Evolutionary conservation across 2,888 invertebrate genomes (phyloP).

Genomic region (Apodemia duryi): DNA sequence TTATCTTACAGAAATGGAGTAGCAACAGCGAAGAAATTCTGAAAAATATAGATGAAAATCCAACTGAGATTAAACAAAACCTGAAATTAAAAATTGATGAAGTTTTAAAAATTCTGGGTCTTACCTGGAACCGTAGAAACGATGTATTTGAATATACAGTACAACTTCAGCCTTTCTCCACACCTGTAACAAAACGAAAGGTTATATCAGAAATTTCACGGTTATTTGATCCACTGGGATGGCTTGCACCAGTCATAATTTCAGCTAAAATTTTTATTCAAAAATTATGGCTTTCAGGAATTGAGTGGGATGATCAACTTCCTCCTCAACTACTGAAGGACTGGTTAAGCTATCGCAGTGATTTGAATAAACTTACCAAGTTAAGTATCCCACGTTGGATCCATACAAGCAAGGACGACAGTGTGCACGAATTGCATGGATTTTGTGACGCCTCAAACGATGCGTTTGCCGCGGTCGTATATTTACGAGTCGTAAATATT

Average conservation of each 20-base stretch:
- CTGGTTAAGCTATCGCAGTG: conserved; percentile 28
- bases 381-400: conserved; percentile 26
- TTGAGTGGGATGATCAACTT: conserved; percentile 38
- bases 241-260: conserved; percentile 36
- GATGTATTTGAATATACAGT: no score
- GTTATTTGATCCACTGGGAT: conserved; percentile 40
- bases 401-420: conserved; percentile 10
- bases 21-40: no score
- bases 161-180: no score
- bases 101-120: conserved; percentile 17
- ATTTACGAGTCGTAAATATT: conserved; percentile 17
- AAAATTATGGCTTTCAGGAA: conserved; percentile 37
- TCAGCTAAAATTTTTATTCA: conserved; percentile 38
- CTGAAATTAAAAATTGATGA: not conserved
- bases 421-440: conserved; percentile 27
- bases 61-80: no score
- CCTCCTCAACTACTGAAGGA: conserved; percentile 26
- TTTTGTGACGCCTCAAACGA: conserved; percentile 30
- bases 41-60: no score
- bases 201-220: conserved; percentile 37
- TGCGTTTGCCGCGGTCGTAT: conserved; percentile 28
- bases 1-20: no score
- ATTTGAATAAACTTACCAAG: conserved; percentile 20
- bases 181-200: conserved; percentile 30
- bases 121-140: conserved; percentile 10